Evolutionary conservation across 2,113 vertebrate genomes (phyloP).

Genomic region (Seriola quinqueradiata): DNA sequence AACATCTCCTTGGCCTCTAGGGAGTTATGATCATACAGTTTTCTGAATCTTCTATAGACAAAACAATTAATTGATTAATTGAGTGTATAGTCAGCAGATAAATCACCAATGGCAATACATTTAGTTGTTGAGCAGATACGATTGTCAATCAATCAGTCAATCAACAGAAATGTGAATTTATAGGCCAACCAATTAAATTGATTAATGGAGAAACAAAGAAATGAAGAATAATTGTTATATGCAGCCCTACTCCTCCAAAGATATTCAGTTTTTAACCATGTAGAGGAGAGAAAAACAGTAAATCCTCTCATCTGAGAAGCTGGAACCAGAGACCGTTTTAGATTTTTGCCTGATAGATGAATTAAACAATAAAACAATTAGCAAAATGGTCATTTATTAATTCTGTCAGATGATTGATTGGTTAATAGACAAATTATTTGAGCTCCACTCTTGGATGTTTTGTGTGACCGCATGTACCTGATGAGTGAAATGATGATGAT

Average conservation of each 20-base stretch:
- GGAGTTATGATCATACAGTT: too few species aligned
- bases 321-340: background rate
- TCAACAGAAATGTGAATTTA: too few species aligned
- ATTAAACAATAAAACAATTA: background rate
- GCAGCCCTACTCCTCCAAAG: background rate
- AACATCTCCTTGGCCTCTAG: too few species aligned
- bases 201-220: too few species aligned
- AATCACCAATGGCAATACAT: background rate
- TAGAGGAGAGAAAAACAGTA: background rate
- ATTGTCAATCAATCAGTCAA: too few species aligned
- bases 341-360: background rate
- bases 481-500: slow-evolving; percentile 47
- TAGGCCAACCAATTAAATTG: too few species aligned
- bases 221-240: background rate
- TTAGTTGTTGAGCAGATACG: background rate
- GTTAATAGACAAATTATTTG: background rate
- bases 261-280: background rate
- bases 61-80: background rate
- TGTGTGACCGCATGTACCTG: background rate
- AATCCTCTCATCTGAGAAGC: background rate
- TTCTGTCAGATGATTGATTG: background rate
- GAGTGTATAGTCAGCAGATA: background rate
- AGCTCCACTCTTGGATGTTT: background rate
- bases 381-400: background rate
- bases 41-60: background rate